A percentile compares a stretch with the other conserved stretches of the same genome.
phyloP scores from a whole-genome alignment of 2,888 invertebrate species.

The Coleophora flavipennella region DNA sequence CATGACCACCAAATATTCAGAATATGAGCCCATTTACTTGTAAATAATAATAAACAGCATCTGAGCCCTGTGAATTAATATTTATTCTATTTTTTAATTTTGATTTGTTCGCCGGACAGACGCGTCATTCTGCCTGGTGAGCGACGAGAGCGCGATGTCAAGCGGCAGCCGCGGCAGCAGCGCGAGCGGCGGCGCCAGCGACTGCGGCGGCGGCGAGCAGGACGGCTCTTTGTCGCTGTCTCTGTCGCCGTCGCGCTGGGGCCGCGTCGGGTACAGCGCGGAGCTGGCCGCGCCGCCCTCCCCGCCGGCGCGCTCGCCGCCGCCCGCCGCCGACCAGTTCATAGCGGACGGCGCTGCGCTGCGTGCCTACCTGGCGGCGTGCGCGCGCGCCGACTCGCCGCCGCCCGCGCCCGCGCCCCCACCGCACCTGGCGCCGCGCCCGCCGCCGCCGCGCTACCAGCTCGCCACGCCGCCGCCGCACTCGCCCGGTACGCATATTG shows the following conservation, averaged over 20 bases:
- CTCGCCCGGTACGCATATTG: slow-evolving; percentile 15
- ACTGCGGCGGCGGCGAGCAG: too few relatives aligned
- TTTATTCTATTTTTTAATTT: too few relatives aligned
- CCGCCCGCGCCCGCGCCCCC: not conserved
- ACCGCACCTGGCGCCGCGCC: not conserved
- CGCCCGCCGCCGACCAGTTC: not conserved
- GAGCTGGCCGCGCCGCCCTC: not conserved
- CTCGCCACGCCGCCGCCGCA: slow-evolving; percentile 7
- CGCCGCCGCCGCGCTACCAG: slow-evolving; percentile 10
- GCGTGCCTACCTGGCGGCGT: not conserved
- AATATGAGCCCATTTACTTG: too few relatives aligned
- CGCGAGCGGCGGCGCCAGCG: slow-evolving; percentile 18
- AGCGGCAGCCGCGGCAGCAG: slow-evolving; percentile 9
- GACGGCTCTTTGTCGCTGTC: slow-evolving; percentile 1
- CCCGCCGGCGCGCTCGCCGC: not conserved
- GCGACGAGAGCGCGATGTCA: not conserved
- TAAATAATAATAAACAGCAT: too few relatives aligned
- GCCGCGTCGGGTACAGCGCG: slow-evolving; percentile 5
- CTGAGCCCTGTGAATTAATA: too few relatives aligned
- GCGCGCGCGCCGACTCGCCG: not conserved
- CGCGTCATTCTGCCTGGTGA: too few relatives aligned
- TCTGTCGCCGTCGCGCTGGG: slow-evolving; percentile 17
- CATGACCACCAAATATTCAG: too few relatives aligned
- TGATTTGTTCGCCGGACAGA: too few relatives aligned
- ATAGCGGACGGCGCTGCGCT: not conserved